Evolutionary conservation across 2,113 vertebrate species (phyloP), one percentile per base, ranked within the genome.

Genomic region (Merops nubicus): DNA sequence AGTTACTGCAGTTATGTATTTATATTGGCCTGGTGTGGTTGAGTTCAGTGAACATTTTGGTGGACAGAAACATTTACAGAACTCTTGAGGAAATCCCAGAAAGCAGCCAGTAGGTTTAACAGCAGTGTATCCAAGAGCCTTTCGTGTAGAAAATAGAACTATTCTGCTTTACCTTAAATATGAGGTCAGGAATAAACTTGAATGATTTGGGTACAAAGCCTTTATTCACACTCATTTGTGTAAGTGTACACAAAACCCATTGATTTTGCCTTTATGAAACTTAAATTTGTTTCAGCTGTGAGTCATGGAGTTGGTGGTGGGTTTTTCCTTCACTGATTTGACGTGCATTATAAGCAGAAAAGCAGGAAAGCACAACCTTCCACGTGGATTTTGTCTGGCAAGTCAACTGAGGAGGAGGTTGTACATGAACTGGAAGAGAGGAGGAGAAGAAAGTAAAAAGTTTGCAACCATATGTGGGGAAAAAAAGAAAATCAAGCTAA

Each of bases 181-280:
- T 25, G 48, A 93, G 80, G 80, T 95, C 88, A 96, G 96, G 96
- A 96, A 97, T 96, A 97, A 96, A 96, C 89, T 96, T 95, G 93
- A 97, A 89, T 26, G 8, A 89, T 85, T 94, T 91, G 77, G 65
- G 25, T 91, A 92, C 76, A 96, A 89, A 89, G 84, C 89, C 67
- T 95, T 93, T 85, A 91, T 76, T 84, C 67, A 92, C 90, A 82
- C 65, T 91, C 92, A 60, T 85, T 73, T 92, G 62, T 94, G 31
- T 81, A 95, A 86, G 28, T 54, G 42, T 79, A 81, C 5, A 21
- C 34, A 89, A 64, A 91, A 6, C 22, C 23, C 48, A 82, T 77
- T 31, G 7, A 25, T 84, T 80, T 67, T 92, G 53, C 70, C 50
- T 68, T 68, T 69, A 53, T 57, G 45, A 73, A 87, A 76, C 17